Evolutionary conservation across 92 coral and sea anemone genomes (phyloP), one percentile per base, ranked within the genome.

Genomic region (Isaurus tuberculatus): DNA sequence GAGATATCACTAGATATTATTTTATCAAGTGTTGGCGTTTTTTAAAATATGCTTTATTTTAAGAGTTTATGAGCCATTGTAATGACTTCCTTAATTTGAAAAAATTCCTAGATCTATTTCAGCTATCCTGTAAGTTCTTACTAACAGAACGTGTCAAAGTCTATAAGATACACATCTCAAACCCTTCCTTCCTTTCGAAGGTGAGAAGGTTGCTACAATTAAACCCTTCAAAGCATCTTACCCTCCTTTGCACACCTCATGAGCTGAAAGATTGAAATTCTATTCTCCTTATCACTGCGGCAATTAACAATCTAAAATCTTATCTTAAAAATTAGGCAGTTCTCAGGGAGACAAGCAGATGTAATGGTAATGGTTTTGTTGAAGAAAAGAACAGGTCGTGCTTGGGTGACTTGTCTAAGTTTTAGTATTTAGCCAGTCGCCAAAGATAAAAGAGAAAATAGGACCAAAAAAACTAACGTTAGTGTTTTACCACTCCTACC

Each of bases 11-110:
- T 36, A 77, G 70, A 55, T 51, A 51, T 77, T 67, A 14, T 29
- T 34, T 77, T 33, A 77, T 74, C 79, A 51, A 13, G 58, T 49
- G 63, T 77, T 77, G 82, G 48, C 68, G 48, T 74, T 60, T 74
- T 31, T 51, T 31, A 33, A 49, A 74, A 74, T n/a, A 51, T 73
- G 48, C 10, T 19, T 19, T 6, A 8, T 15, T 51, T 27, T 51
- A 19, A 26, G 6, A 20, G 64, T 53, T 57, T 34, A 22, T 26
- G 22, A 46, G 49, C 32, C 25, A 33, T 33, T 55, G 44, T 49
- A 30, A 49, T 27, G 36, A 29, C 27, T 73, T 31, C 68, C 81
- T 75, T 28, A 13, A 43, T 32, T 55, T 75, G 32, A 75, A 31
- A 75, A n/a, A 75, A 55, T 53, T 48, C 69, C 66, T 48, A 17